phyloP scores from a whole-genome alignment of 2,797 vertebrate genomes.

The Sebastiscus albofasciatus region DNA sequence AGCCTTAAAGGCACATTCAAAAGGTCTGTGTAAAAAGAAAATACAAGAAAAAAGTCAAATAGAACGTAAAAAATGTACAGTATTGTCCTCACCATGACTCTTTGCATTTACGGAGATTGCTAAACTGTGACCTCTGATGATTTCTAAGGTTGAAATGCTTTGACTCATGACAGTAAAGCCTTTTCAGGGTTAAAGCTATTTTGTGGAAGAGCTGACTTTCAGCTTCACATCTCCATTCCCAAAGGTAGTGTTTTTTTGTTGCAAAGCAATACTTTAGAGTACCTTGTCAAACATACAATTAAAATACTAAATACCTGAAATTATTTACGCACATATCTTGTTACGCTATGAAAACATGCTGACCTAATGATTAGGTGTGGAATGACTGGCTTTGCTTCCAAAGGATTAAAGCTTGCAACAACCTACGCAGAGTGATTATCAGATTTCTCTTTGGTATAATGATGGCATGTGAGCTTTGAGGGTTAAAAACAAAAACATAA shows the following conservation, averaged over 20 bases:
- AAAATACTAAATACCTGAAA: slow-evolving; percentile 30
- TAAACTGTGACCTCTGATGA: not conserved
- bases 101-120: not conserved
- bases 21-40: not conserved
- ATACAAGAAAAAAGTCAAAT: not conserved
- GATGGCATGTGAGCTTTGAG: slow-evolving; percentile 26
- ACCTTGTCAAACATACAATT: slow-evolving; percentile 15
- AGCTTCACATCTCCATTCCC: not conserved
- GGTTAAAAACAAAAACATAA: slow-evolving; percentile 50
- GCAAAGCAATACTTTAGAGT: slow-evolving; percentile 21
- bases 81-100: not conserved
- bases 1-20: not conserved
- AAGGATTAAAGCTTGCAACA: slow-evolving; percentile 37
- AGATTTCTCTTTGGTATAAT: slow-evolving; percentile 45
- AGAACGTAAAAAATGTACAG: not conserved
- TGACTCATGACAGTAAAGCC: not conserved
- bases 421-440: slow-evolving; percentile 43
- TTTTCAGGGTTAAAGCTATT: not conserved
- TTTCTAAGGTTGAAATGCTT: not conserved
- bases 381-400: slow-evolving; percentile 21
- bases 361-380: slow-evolving; percentile 48
- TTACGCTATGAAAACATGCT: slow-evolving; percentile 39
- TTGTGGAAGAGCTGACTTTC: not conserved
- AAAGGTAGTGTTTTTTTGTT: slow-evolving; percentile 8
- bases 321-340: slow-evolving; percentile 19